Evolutionary conservation across 2,888 invertebrate genomes (phyloP).

Genomic region (Sisyra terminalis): DNA sequence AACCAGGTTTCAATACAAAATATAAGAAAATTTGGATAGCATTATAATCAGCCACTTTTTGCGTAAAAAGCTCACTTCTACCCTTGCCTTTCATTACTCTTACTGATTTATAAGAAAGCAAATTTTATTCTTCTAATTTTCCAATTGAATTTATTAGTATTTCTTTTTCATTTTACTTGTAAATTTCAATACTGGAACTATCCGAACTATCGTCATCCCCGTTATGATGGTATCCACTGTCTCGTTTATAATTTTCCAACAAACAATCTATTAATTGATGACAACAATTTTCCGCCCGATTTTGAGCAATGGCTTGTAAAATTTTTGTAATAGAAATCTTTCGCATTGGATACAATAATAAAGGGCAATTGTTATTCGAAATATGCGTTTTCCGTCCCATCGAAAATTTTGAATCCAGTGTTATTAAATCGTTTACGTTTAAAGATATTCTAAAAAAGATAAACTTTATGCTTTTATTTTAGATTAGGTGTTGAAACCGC

Average conservation of each 20-base stretch:
- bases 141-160: background rate
- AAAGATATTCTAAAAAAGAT: constrained; percentile 39
- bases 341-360: constrained; percentile 48
- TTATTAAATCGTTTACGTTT: constrained; percentile 41
- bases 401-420: constrained; percentile 36
- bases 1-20: too few species aligned
- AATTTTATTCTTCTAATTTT: background rate
- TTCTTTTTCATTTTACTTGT: constrained; percentile 32
- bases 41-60: too few species aligned
- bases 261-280: constrained; percentile 54
- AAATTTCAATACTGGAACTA: constrained; percentile 54
- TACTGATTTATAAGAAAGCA: too few species aligned
- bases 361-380: constrained; percentile 50
- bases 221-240: constrained; percentile 19
- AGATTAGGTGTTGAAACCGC: too few species aligned
- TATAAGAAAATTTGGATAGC: too few species aligned
- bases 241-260: constrained; percentile 43
- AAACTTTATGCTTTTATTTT: too few species aligned
- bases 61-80: too few species aligned
- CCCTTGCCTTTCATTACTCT: too few species aligned
- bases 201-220: constrained; percentile 30
- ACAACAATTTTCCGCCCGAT: constrained; percentile 51
- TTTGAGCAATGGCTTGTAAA: constrained; percentile 54
- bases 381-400: constrained; percentile 31
- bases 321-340: constrained; percentile 56